Evolutionary conservation across 2,113 vertebrate genomes (phyloP), one percentile per base, ranked within the genome.

Genomic region (Recurvirostra avosetta): DNA sequence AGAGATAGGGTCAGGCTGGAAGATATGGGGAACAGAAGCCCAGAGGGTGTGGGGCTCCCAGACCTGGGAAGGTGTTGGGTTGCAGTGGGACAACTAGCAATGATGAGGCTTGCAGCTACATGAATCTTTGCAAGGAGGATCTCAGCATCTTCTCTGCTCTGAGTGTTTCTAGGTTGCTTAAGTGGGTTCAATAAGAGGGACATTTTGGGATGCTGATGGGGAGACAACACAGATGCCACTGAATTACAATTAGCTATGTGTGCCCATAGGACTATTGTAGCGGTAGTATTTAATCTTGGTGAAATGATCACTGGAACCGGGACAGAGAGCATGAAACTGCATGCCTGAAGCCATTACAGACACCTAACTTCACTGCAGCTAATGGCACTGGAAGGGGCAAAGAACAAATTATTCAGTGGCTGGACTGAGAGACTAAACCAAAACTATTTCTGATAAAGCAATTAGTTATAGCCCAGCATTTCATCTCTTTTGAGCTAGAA

Each of bases 391-490:
- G 7, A 81, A 84, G 38, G 63, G 70, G 65, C 29, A 89, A 84
- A 87, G 77, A 79, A 49, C 25, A 63, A 74, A 87, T 87, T 71
- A 26, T 32, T 61, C 79, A 49, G 53, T 38, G 85, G 36, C 50
- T 82, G 66, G 36, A 75, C 66, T 66, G 40, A 53, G 47, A 89
- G 34, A 76, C 55, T 62, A 83, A 82, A 66, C 61, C 56, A 43
- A 75, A 89, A 79, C 45, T 65, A 34, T 55, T 91, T 85, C 77
- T 72, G 77, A 84, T 68, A 87, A 74, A 94, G 49, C 84, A 87
- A 72, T 90, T 75, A 94, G 41, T 34, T 67, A 56, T 2, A 92
- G 73, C 34, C 65, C 22, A 49, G 36, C 17, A 63, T 73, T 79
- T 77, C 71, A 52, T 61, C 38, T 76, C 62, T 29, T 80, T 45